Conservation (phyloP, 1,140 invertebrate genomes). For the Myzus persicae region DNA sequence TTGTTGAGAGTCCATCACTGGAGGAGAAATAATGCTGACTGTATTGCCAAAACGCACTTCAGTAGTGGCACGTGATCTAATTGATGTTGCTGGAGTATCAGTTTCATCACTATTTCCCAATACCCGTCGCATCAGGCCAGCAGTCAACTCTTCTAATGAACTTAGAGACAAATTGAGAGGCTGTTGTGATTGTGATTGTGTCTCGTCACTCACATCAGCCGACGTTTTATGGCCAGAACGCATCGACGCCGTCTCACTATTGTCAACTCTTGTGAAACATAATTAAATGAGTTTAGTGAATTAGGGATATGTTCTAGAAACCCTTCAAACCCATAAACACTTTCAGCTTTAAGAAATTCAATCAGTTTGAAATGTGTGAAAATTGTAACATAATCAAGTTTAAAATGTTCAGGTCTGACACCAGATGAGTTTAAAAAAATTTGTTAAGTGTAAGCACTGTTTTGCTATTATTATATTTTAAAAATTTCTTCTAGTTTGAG, state of each 20-base stretch:
- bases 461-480: no score
- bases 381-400: neutral
- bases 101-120: constrained; percentile 58
- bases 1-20: constrained; percentile 32
- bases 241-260: constrained; percentile 48
- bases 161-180: constrained; percentile 65
- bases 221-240: constrained; percentile 42
- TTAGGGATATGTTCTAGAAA: neutral
- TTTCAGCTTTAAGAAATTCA: neutral
- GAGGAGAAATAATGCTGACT: constrained; percentile 43
- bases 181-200: constrained; percentile 45
- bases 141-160: constrained; percentile 67
- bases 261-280: constrained; percentile 29
- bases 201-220: constrained; percentile 12
- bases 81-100: constrained; percentile 3
- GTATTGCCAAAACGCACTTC: constrained; percentile 53
- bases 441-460: neutral
- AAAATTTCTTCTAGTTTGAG: neutral
- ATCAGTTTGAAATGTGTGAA: neutral
- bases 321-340: neutral
- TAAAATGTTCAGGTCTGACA: neutral
- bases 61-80: constrained; percentile 11
- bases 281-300: neutral
- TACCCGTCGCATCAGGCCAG: constrained; percentile 65
- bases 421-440: neutral